Percentiles rank a stretch among this genome's conserved stretches.
These are phyloP conservation scores for Drosophila albomicans DNA, from an alignment of 1,140 invertebrate species.

Conservation along the genomic window DNA sequence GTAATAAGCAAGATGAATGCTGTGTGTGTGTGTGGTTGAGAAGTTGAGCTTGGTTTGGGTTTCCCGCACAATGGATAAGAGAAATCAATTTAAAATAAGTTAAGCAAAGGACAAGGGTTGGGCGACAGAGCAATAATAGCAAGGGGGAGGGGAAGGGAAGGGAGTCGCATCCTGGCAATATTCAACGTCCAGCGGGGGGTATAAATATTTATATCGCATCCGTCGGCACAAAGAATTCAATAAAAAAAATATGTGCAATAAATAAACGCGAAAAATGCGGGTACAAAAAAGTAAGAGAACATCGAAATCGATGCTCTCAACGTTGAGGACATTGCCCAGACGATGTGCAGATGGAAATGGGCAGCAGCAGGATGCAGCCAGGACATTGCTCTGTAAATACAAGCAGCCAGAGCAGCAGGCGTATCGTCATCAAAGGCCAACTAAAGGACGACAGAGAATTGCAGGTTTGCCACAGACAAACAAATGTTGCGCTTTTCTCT, in stretches of 20 bases:
- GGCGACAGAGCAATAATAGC: conserved; percentile 10
- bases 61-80: conserved; percentile 58
- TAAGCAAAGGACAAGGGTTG: conserved; percentile 42
- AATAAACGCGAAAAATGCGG: conserved; percentile 62
- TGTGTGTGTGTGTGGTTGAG: conserved; percentile 12
- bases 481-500: conserved; percentile 7
- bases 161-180: conserved; percentile 56
- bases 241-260: conserved; percentile 82
- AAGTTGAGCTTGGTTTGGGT: conserved; percentile 48
- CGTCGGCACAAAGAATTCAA: conserved; percentile 71
- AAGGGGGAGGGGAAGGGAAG: neutral
- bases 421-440: conserved; percentile 12
- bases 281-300: conserved; percentile 8
- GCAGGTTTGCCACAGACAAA: conserved; percentile 1
- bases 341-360: conserved; percentile 2
- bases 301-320: conserved; percentile 29
- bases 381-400: conserved; percentile 33
- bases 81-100: conserved; percentile 78
- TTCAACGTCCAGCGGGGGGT: conserved; percentile 60
- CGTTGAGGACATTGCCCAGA: conserved; percentile 25
- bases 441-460: conserved; percentile 10
- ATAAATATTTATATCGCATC: conserved; percentile 78
- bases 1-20: conserved; percentile 61
- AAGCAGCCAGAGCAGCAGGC: neutral
- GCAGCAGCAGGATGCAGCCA: conserved; percentile 13